Evolutionary conservation across 2,888 invertebrate species (phyloP).

Genomic region (Iphiclides podalirius): DNA sequence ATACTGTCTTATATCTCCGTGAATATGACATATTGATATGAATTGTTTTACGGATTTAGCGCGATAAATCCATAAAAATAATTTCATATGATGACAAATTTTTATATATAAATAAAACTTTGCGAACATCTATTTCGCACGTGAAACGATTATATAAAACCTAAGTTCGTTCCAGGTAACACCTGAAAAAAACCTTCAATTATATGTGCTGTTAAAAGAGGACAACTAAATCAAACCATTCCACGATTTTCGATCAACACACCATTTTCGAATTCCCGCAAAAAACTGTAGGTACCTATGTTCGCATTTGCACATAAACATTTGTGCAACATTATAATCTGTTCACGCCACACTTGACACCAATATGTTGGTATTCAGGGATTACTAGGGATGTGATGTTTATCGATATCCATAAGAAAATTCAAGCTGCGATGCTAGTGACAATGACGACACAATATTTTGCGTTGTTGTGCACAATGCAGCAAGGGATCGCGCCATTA

Average conservation of each 20-base stretch:
- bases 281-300: too few relatives aligned
- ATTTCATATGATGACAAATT: too few relatives aligned
- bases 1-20: too few relatives aligned
- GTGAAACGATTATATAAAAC: too few relatives aligned
- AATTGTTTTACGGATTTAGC: too few relatives aligned
- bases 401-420: constrained; percentile 67
- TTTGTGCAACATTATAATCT: constrained; percentile 74
- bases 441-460: constrained; percentile 68
- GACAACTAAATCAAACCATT: constrained; percentile 19
- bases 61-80: too few relatives aligned
- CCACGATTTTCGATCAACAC: too few relatives aligned
- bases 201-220: constrained; percentile 1
- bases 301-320: constrained; percentile 27
- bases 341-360: constrained; percentile 76
- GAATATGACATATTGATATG: too few relatives aligned
- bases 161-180: too few relatives aligned
- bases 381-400: constrained; percentile 58
- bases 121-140: too few relatives aligned
- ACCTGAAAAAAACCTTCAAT: not conserved
- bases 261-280: not conserved
- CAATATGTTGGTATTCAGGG: constrained; percentile 60
- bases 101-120: too few relatives aligned
- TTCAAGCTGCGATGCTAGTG: constrained; percentile 41
- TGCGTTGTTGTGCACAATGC: constrained; percentile 46
- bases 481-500: constrained; percentile 51